Evolutionary conservation across 1,140 invertebrate species (phyloP).

Genomic region (Sminthurinus signatus): DNA sequence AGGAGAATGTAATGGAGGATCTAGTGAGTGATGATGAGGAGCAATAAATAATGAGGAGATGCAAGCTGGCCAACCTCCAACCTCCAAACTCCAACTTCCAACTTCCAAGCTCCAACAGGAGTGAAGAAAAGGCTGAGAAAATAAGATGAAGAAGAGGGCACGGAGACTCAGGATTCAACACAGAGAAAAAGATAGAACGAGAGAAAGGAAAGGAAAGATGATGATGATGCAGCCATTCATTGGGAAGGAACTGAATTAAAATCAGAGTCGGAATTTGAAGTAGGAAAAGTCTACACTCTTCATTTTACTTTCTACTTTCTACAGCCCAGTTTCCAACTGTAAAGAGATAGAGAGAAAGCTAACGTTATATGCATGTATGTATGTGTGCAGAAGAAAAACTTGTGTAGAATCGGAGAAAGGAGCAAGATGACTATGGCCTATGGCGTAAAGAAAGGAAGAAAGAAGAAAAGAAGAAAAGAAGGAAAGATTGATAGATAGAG

Average conservation of each 20-base stretch:
- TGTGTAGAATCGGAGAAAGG: too few species aligned
- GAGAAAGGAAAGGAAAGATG: background rate
- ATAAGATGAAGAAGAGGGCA: background rate
- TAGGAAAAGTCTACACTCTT: background rate
- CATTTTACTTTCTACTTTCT: background rate
- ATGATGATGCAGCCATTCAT: background rate
- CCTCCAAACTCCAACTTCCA: background rate
- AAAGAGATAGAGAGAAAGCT: background rate
- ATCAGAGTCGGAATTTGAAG: slow-evolving; percentile 12
- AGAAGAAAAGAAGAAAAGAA: too few species aligned
- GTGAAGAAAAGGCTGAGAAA: too few species aligned
- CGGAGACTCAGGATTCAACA: background rate
- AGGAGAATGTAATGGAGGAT: background rate
- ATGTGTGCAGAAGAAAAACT: too few species aligned
- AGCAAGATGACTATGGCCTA: background rate
- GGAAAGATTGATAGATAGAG: too few species aligned
- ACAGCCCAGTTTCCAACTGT: too few species aligned
- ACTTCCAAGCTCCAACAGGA: background rate
- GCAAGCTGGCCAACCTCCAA: background rate
- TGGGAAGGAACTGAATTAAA: slow-evolving; percentile 16
- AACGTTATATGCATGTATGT: too few species aligned
- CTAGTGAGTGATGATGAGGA: slow-evolving; percentile 1
- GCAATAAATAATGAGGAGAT: slow-evolving; percentile 11
- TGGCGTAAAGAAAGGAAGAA: background rate
- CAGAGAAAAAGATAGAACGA: background rate